phyloP scores from a whole-genome alignment of 35 echinoderm and acorn worm genomes.

The Anneissia japonica region DNA sequence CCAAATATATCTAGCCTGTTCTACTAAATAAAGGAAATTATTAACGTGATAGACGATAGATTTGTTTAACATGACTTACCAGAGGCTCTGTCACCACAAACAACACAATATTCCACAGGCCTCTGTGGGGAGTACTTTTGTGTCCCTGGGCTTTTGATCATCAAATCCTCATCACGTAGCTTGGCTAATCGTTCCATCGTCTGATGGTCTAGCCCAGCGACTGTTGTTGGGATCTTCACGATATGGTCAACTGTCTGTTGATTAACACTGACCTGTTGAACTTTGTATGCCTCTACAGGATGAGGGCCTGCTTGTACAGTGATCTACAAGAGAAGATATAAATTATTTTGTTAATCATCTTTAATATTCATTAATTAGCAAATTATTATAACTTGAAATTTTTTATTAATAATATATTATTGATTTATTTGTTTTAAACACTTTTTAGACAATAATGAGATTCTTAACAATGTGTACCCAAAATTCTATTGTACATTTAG shows the following conservation, averaged over 20 bases:
- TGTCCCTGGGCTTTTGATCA: constrained; percentile 18
- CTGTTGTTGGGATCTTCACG: constrained; percentile 61
- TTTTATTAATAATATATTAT: too few relatives aligned
- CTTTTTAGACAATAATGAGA: too few relatives aligned
- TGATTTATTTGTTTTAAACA: too few relatives aligned
- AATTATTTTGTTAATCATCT: too few relatives aligned
- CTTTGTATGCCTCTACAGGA: constrained; percentile 21
- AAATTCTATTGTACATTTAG: too few relatives aligned
- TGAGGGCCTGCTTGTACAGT: not conserved
- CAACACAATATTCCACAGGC: constrained; percentile 86
- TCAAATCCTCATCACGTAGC: constrained; percentile 61
- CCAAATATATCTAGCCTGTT: too few relatives aligned
- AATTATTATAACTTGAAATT: too few relatives aligned
- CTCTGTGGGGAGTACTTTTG: constrained; percentile 25
- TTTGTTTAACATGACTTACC: constrained; percentile 26
- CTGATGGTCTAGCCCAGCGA: constrained; percentile 48
- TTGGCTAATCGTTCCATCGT: constrained; percentile 61
- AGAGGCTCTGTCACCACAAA: constrained; percentile 98
- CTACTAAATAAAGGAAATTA: too few relatives aligned
- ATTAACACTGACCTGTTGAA: constrained; percentile 85
- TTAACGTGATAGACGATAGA: too few relatives aligned
- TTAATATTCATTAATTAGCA: too few relatives aligned
- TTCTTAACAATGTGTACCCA: too few relatives aligned
- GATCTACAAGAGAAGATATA: not conserved
- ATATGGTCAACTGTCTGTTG: constrained; percentile 94